Evolutionary conservation across 92 coral and sea anemone genomes (phyloP).

Genomic region (Parazoanthus atlanticus): DNA sequence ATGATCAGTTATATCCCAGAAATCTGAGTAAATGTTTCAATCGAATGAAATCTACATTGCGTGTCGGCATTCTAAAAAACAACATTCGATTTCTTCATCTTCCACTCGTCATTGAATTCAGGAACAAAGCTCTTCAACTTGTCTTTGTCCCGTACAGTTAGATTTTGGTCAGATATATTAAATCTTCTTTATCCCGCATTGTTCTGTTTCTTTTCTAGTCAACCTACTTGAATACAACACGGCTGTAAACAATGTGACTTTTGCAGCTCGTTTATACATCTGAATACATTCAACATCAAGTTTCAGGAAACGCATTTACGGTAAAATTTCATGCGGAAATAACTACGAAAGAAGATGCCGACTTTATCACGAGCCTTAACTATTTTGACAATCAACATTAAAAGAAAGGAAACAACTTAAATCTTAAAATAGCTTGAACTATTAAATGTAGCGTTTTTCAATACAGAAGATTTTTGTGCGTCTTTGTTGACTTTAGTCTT

Average conservation of each 20-base stretch:
- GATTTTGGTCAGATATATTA: conserved; percentile 10
- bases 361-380: neutral
- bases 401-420: neutral
- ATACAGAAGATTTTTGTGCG: neutral
- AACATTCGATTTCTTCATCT: conserved; percentile 14
- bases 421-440: neutral
- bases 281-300: neutral
- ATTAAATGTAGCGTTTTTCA: neutral
- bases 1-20: neutral
- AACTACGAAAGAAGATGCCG: neutral
- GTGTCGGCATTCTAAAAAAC: conserved; percentile 32
- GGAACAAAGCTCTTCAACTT: neutral
- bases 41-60: neutral
- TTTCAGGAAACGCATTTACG: neutral
- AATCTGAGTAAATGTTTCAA: neutral
- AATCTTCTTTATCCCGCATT: neutral
- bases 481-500: neutral
- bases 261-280: neutral
- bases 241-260: neutral
- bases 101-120: neutral
- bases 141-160: conserved; percentile 23
- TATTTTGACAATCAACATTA: neutral
- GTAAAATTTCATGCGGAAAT: conserved; percentile 15
- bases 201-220: neutral
- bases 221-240: neutral